Conservation (phyloP, 2,797 vertebrate species). For the Enteromius argenteus region DNA sequence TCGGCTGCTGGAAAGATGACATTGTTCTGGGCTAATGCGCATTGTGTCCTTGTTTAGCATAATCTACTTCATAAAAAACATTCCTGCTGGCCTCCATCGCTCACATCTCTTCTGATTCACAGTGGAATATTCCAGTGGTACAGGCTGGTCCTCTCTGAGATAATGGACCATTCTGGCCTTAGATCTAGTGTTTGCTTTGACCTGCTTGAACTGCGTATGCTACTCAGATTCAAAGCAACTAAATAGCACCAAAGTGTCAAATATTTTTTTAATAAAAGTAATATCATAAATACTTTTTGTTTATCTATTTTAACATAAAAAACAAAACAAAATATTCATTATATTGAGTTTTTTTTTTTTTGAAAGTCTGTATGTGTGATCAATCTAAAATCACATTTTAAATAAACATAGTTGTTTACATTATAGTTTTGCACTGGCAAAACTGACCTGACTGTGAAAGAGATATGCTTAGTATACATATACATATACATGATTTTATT, state of each 20-base stretch:
- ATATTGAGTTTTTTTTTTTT: no score
- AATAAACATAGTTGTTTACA: not conserved
- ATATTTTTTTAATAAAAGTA: not conserved
- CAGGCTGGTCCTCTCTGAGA: not conserved
- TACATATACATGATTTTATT: no score
- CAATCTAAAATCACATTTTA: no score
- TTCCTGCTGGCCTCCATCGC: not conserved
- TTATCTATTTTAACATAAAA: no score
- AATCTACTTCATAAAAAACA: not conserved
- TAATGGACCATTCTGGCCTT: not conserved
- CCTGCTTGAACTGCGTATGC: not conserved
- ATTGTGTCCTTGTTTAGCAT: slow-evolving; percentile 6
- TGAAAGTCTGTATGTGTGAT: no score
- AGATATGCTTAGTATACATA: no score
- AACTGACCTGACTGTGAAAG: not conserved
- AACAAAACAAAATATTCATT: no score
- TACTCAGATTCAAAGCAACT: not conserved
- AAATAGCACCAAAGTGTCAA: not conserved
- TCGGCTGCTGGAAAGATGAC: not conserved
- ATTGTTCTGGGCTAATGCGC: slow-evolving; percentile 1
- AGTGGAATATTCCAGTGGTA: not conserved
- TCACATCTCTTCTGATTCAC: not conserved
- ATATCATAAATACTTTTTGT: not conserved
- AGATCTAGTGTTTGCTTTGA: not conserved
- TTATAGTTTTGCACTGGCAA: not conserved